Conservation (phyloP, 2,888 invertebrate species). For the Lasioglossum zephyrum region DNA sequence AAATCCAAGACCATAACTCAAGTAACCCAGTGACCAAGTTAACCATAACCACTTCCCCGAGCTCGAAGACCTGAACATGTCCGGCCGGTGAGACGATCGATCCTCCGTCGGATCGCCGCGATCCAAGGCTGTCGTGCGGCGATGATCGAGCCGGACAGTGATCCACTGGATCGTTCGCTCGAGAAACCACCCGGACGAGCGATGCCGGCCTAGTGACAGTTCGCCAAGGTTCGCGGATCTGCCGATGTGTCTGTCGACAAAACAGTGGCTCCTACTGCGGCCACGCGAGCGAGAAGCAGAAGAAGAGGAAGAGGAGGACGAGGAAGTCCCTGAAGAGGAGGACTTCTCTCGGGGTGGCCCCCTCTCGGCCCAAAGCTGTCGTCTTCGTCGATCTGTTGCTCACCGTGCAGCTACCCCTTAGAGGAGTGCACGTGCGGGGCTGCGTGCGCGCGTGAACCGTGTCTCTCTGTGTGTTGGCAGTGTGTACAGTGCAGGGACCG, state of each 20-base stretch:
- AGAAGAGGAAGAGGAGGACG: conserved; percentile 24
- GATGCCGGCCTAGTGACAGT: conserved; percentile 49
- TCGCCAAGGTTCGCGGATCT: conserved; percentile 32
- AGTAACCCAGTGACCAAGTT: background rate
- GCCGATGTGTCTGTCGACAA: conserved; percentile 53
- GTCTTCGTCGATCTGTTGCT: background rate
- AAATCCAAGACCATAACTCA: background rate
- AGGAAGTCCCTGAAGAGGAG: conserved; percentile 31
- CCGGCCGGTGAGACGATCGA: conserved; percentile 15
- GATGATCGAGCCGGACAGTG: conserved; percentile 55
- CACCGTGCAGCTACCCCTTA: background rate
- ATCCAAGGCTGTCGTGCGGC: conserved; percentile 37
- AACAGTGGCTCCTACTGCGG: conserved; percentile 49
- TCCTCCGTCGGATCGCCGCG: conserved; percentile 23
- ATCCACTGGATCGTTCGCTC: conserved; percentile 49
- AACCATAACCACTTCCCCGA: background rate
- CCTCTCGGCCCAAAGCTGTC: conserved; percentile 13
- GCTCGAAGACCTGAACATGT: background rate
- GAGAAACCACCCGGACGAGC: conserved; percentile 50
- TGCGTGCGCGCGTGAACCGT: conserved; percentile 51
- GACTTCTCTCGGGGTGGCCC: conserved; percentile 8
- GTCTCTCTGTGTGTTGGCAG: conserved; percentile 51
- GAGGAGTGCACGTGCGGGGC: conserved; percentile 23
- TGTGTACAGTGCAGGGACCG: conserved; percentile 73
- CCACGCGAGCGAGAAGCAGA: conserved; percentile 38